Evolutionary conservation across 2,888 invertebrate species (phyloP).

Genomic region (Rhingia rostrata): DNA sequence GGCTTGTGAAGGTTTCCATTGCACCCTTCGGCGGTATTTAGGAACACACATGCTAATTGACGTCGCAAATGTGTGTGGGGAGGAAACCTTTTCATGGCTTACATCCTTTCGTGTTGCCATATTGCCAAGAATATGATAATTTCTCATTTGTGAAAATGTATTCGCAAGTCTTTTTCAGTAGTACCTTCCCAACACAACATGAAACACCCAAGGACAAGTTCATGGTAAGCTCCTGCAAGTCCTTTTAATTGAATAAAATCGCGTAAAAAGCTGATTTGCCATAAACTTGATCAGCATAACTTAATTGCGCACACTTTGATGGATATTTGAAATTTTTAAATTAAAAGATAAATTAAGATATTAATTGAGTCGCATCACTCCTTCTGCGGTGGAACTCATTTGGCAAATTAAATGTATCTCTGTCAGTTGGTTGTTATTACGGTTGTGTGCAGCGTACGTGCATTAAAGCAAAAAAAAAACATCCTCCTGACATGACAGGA

Average conservation of each 20-base stretch:
- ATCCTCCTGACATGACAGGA: constrained; percentile 38
- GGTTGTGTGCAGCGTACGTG: background rate
- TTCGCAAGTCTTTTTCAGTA: constrained; percentile 10
- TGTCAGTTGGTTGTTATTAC: constrained; percentile 7
- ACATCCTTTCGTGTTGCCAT: background rate
- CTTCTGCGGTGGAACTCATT: constrained; percentile 12
- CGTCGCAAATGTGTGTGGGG: constrained; percentile 47
- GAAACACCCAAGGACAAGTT: constrained; percentile 51
- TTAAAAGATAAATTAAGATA: constrained; percentile 30
- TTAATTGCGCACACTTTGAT: background rate
- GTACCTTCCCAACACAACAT: background rate
- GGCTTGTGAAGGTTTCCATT: background rate
- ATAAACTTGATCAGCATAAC: constrained; percentile 24
- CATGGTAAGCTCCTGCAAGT: constrained; percentile 10
- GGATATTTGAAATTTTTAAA: constrained; percentile 18
- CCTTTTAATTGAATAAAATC: constrained; percentile 2
- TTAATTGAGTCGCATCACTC: background rate
- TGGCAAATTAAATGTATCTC: constrained; percentile 22
- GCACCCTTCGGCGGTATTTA: constrained; percentile 29
- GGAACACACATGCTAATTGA: constrained; percentile 64
- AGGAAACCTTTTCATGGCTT: constrained; percentile 14
- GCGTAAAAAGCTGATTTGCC: too few species aligned
- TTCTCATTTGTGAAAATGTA: constrained; percentile 32
- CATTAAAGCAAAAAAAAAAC: background rate
- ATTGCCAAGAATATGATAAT: constrained; percentile 25